Evolutionary conservation across 2,797 vertebrate genomes (phyloP), one percentile per base, ranked within the genome.

Genomic region (Benthosema pterotum): DNA sequence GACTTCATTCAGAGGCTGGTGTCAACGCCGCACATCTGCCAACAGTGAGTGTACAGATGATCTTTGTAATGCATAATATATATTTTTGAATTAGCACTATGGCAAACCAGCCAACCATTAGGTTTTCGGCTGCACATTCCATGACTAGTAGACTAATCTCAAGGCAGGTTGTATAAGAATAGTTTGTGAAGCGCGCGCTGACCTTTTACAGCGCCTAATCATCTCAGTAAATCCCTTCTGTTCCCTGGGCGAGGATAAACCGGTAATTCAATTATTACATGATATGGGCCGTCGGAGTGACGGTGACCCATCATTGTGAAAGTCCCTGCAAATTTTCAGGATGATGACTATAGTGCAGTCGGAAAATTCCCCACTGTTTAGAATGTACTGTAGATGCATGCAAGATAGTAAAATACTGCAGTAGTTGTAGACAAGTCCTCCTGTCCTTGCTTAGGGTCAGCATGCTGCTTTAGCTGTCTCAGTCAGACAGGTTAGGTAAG

Each of bases 1-100:
- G 93, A 94, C 86, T 93, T 94, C 81, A 91, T 94, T 71, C 92
- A 93, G 86, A 93, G 80, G 77, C 88, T 94, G 84, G 91, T 92
- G 62, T 91, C 92, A 1, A 92, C 88, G 25, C 92, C 93, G 47
- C 91, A 93, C 59, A 93, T 94, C 83, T 94, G 93, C 81, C 92
- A 93, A 65, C 92, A 94, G 93, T 94, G 75, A 94, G 93, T 93
- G 65, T 60, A 50, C 17, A 46, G 13, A n/a, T 17, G 14, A 25
- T 4, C 25, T 43, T 9, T 18, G 4, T 42, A 15, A 8, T 13
- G 6, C 45, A 2, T 11, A 9, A 47, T 61, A 6, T 73, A 74
- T 76, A 69, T 75, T 76, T 62, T 25, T 52, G 5, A 66, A 11
- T 56, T 22, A 11, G 50, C 18, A 74, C 63, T 55, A 61, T 0